Percentiles rank a stretch among this genome's conserved stretches.
Evolutionary conservation across 2,797 vertebrate genomes (phyloP).

Genomic region (Halcyon badia): DNA sequence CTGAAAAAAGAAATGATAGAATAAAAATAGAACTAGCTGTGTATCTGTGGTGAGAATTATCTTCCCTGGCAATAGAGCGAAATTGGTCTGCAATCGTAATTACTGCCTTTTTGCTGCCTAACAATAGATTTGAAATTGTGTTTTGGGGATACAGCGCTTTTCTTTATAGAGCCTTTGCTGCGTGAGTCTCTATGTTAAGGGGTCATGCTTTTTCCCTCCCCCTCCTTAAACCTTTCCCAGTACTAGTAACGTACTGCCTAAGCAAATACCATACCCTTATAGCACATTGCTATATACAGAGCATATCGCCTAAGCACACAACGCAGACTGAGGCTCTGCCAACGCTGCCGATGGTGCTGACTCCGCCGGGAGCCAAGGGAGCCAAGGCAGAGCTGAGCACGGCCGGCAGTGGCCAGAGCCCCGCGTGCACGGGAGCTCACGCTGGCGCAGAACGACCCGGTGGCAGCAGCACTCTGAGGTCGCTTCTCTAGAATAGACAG

Average conservation of each 20-base stretch:
- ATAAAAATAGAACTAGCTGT: conserved; percentile 53
- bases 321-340: background rate
- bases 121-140: conserved; percentile 41
- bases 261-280: background rate
- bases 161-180: background rate
- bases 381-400: background rate
- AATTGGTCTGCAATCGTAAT: conserved; percentile 38
- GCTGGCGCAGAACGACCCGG: accelerated
- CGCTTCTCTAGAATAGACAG: background rate
- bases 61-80: background rate
- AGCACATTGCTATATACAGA: background rate
- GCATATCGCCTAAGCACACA: background rate
- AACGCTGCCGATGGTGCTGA: background rate
- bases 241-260: background rate
- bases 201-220: background rate
- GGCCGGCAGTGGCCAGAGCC: background rate
- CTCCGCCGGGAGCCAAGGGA: background rate
- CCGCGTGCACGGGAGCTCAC: accelerated
- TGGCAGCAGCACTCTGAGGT: accelerated
- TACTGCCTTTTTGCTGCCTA: conserved; percentile 21
- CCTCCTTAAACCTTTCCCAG: background rate
- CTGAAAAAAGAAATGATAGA: conserved; percentile 43
- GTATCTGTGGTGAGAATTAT: conserved; percentile 45
- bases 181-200: background rate
- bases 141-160: background rate